A percentile compares a stretch with the other conserved stretches of the same genome.
Evolutionary conservation across 2,113 vertebrate species (phyloP).

Genomic region (Pterocles burchelli): DNA sequence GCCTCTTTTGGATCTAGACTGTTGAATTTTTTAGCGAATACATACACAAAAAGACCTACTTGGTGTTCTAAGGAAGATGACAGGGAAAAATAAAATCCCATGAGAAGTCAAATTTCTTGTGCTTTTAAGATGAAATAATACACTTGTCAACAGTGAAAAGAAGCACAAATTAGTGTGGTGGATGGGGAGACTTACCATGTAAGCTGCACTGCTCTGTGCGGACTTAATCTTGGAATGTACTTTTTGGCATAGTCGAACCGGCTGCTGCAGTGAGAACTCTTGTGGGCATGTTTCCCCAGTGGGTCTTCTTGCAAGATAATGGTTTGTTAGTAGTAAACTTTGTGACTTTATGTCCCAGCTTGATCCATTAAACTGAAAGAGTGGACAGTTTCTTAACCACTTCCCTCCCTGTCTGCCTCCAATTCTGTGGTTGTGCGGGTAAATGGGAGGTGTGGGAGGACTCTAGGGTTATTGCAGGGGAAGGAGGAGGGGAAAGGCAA

Average conservation of each 20-base stretch:
- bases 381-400: background rate
- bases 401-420: background rate
- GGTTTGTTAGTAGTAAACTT: background rate
- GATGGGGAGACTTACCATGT: background rate
- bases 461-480: background rate
- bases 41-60: background rate
- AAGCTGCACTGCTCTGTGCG: background rate
- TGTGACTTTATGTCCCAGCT: too few relatives aligned
- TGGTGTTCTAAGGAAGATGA: background rate
- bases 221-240: background rate
- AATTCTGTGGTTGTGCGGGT: background rate
- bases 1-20: background rate
- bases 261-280: background rate
- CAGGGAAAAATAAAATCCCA: background rate
- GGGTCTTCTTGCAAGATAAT: background rate
- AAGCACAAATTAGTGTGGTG: background rate
- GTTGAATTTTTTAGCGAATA: background rate
- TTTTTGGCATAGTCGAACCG: background rate
- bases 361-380: background rate
- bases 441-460: background rate
- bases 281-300: accelerated
- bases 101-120: background rate
- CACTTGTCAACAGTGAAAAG: background rate
- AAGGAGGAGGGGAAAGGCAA: accelerated
- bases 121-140: background rate